A percentile compares a stretch with the other conserved stretches of the same genome.
Conservation (phyloP, 2,888 invertebrate species). For the Ariolimax columbianus region DNA sequence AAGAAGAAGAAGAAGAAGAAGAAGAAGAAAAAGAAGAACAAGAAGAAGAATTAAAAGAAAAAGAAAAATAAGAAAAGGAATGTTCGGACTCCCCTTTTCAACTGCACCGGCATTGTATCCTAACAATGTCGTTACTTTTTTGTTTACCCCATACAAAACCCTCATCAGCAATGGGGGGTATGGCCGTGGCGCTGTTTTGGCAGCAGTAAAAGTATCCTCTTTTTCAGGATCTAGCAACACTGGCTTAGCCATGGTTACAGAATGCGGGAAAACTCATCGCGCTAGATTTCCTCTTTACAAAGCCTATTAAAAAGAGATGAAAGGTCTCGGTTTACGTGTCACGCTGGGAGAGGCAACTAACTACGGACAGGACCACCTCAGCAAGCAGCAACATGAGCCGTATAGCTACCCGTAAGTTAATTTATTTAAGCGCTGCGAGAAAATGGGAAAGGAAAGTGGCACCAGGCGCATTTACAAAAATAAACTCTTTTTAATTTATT, state of each 20-base stretch:
- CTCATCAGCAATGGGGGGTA: not conserved
- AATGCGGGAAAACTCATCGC: not conserved
- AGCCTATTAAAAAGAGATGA: conserved; percentile 48
- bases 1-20: no score
- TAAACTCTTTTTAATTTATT: no score
- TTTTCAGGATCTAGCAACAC: not conserved
- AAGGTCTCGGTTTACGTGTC: conserved; percentile 42
- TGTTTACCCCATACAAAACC: not conserved
- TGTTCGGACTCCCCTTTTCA: no score
- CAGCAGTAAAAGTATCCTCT: not conserved
- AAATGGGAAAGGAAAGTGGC: conserved; percentile 18
- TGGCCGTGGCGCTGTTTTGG: not conserved
- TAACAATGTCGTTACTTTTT: no score
- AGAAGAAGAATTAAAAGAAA: no score
- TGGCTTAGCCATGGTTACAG: not conserved
- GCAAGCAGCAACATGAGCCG: conserved; percentile 11
- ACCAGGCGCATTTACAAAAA: no score
- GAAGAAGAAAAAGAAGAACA: no score
- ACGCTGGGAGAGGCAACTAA: conserved; percentile 3
- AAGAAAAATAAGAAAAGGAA: no score
- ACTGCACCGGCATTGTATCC: no score
- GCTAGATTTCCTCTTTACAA: conserved; percentile 22
- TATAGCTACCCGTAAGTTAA: not conserved
- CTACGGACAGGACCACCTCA: conserved; percentile 44
- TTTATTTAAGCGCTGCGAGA: conserved; percentile 33